Percentiles rank a stretch among this genome's conserved stretches.
These are phyloP conservation scores for Corythaixoides concolor DNA, from an alignment of 2,113 vertebrate genomes.

Conservation along the genomic window DNA sequence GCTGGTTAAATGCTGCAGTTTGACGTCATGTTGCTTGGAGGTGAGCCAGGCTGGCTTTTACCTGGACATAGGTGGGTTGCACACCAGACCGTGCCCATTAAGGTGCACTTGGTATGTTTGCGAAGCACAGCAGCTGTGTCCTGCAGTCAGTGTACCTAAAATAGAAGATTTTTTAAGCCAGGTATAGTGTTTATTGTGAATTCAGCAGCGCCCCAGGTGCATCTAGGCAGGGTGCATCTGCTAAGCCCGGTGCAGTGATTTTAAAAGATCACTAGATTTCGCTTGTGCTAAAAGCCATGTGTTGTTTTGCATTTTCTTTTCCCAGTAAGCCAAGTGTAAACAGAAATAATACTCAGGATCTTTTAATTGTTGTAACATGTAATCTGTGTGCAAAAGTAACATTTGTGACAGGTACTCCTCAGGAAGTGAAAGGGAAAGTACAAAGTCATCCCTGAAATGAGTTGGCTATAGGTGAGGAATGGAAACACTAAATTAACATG, in stretches of 20 bases:
- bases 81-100: not conserved
- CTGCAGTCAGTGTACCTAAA: not conserved
- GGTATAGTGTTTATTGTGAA: not conserved
- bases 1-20: not conserved
- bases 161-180: not conserved
- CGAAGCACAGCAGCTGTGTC: not conserved
- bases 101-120: not conserved
- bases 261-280: constrained; percentile 24
- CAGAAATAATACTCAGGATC: not conserved
- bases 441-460: not conserved
- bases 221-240: constrained; percentile 11
- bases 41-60: not conserved
- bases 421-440: not conserved
- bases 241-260: not conserved
- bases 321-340: constrained; percentile 3
- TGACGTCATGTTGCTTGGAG: not conserved
- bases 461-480: not conserved
- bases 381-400: not conserved
- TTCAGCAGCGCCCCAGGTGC: constrained; percentile 18
- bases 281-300: not conserved
- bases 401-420: not conserved
- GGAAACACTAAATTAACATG: constrained; percentile 24
- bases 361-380: not conserved
- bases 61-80: not conserved
- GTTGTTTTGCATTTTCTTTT: constrained; percentile 6